A percentile compares a stretch with the other conserved stretches of the same genome.
Conservation (phyloP, 2,113 vertebrate genomes). For the Anoura caudifer region DNA sequence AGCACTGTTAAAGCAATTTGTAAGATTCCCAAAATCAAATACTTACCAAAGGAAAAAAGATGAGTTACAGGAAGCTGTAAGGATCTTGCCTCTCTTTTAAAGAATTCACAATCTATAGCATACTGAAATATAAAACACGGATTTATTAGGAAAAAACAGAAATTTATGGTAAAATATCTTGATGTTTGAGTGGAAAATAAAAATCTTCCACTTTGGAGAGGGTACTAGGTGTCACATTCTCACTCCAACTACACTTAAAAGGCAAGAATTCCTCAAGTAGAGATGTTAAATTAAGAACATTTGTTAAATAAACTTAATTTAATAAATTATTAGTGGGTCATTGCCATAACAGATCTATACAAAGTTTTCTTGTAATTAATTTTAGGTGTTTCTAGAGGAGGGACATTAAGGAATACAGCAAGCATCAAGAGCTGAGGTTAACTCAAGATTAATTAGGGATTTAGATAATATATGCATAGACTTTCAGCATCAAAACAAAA, state of each 20-base stretch:
- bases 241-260: neutral
- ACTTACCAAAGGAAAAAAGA: constrained; percentile 93
- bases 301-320: neutral
- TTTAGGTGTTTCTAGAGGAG: constrained; percentile 8
- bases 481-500: neutral
- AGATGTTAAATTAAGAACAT: neutral
- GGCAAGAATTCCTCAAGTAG: neutral
- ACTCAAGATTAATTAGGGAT: constrained; percentile 8
- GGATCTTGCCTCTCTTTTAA: constrained; percentile 85
- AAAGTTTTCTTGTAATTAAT: neutral
- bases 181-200: neutral
- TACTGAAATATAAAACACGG: constrained; percentile 84
- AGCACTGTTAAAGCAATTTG: neutral
- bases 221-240: neutral
- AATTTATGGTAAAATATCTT: constrained; percentile 15
- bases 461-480: neutral
- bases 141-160: constrained; percentile 4
- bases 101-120: constrained; percentile 94
- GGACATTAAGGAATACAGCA: neutral
- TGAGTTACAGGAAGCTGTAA: constrained; percentile 87
- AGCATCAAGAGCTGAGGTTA: neutral
- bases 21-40: constrained; percentile 8
- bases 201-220: neutral
- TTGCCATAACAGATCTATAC: neutral
- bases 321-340: neutral